Conservation (phyloP, 2,888 invertebrate genomes). For the Myopa tessellatipennis region DNA sequence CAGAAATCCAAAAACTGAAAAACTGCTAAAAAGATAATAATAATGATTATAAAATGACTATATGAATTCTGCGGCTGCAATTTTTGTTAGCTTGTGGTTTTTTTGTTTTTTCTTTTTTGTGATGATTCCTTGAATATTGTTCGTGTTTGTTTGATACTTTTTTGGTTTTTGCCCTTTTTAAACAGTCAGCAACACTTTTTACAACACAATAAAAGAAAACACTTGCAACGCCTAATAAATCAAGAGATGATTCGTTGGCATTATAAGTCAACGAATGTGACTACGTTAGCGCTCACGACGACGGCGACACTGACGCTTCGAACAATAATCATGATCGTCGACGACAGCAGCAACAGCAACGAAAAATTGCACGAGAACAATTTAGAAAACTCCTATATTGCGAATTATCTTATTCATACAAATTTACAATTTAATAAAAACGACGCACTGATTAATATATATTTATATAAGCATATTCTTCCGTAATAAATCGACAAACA, state of each 20-base stretch:
- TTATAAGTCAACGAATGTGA: conserved; percentile 3
- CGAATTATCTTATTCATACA: too few species aligned
- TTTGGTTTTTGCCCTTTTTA: background rate
- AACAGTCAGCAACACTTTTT: conserved; percentile 5
- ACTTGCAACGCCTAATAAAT: background rate
- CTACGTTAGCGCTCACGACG: background rate
- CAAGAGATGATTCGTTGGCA: background rate
- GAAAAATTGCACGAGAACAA: background rate
- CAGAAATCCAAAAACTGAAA: conserved; percentile 7
- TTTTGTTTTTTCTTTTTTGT: too few species aligned
- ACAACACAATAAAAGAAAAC: conserved; percentile 2
- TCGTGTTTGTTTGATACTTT: background rate
- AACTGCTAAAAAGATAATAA: background rate
- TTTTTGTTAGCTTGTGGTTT: too few species aligned
- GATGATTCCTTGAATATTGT: too few species aligned
- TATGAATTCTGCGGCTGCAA: background rate
- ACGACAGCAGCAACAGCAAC: background rate
- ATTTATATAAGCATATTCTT: too few species aligned
- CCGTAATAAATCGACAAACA: too few species aligned
- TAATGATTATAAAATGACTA: background rate
- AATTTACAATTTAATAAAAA: too few species aligned
- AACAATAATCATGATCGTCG: background rate
- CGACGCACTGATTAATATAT: too few species aligned
- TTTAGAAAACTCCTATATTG: background rate
- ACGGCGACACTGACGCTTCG: background rate